A percentile compares a stretch with the other conserved stretches of the same genome.
Conservation (phyloP, 1,140 invertebrate genomes). For the Pectinophora gossypiella region DNA sequence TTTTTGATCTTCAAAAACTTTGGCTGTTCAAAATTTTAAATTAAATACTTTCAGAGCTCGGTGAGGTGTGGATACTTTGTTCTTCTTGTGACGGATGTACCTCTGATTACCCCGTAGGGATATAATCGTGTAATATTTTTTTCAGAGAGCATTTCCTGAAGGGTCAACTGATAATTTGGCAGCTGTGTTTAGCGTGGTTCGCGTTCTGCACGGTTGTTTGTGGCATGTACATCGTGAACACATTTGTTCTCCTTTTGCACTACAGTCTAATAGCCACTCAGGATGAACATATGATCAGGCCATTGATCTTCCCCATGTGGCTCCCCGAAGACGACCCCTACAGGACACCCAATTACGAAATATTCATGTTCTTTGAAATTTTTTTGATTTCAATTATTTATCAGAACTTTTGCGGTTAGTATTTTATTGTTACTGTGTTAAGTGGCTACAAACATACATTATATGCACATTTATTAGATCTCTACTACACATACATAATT, state of each 20-base stretch:
- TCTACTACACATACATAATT: too few species aligned
- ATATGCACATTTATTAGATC: too few species aligned
- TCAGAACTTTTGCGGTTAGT: slow-evolving; percentile 36
- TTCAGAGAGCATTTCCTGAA: slow-evolving; percentile 33
- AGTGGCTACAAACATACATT: too few species aligned
- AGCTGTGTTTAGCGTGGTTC: slow-evolving; percentile 32
- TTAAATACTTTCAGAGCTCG: too few species aligned
- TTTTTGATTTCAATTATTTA: slow-evolving; percentile 16
- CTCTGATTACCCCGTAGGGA: background rate
- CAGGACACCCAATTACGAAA: slow-evolving; percentile 45
- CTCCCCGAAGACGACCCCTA: slow-evolving; percentile 40
- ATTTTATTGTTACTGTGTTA: slow-evolving; percentile 3
- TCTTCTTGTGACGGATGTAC: too few species aligned
- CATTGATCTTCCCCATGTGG: slow-evolving; percentile 42
- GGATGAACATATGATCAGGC: slow-evolving; percentile 32
- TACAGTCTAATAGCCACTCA: slow-evolving; percentile 33
- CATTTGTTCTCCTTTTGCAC: slow-evolving; percentile 16
- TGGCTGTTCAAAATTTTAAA: too few species aligned
- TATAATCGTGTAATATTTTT: slow-evolving; percentile 7
- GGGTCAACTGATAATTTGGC: slow-evolving; percentile 38
- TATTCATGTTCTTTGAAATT: slow-evolving; percentile 31
- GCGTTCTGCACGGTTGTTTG: slow-evolving; percentile 10
- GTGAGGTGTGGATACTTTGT: too few species aligned
- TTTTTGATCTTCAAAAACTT: too few species aligned
- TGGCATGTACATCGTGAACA: slow-evolving; percentile 18